Evolutionary conservation across 1,140 invertebrate species (phyloP).

Genomic region (Zaprionus nigranus): DNA sequence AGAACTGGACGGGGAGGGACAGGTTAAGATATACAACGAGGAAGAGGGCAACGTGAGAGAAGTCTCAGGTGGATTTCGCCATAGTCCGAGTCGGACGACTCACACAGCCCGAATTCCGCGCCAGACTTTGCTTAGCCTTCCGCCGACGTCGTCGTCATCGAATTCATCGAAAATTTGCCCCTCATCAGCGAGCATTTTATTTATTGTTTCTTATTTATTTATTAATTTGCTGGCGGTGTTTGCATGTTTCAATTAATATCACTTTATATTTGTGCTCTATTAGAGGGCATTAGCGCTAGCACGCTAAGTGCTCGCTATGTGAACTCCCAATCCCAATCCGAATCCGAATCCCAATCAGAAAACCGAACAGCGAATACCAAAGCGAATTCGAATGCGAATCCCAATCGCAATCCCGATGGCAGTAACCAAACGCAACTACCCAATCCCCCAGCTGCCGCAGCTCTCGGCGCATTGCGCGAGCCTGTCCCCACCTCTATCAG

Average conservation of each 20-base stretch:
- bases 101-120: background rate
- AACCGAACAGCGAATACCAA: background rate
- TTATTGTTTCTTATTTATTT: slow-evolving; percentile 23
- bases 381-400: background rate
- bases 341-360: background rate
- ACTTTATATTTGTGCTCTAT: slow-evolving; percentile 53
- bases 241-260: slow-evolving; percentile 76
- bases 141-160: slow-evolving; percentile 30
- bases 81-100: background rate
- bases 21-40: background rate
- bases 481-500: background rate
- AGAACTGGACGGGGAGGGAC: background rate
- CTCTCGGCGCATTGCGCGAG: background rate
- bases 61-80: slow-evolving; percentile 49
- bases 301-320: slow-evolving; percentile 60
- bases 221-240: slow-evolving; percentile 33
- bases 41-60: background rate
- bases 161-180: slow-evolving; percentile 36
- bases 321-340: slow-evolving; percentile 12
- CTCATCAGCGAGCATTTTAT: slow-evolving; percentile 25
- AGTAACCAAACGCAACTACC: no score
- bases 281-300: slow-evolving; percentile 68
- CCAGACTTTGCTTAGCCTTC: slow-evolving; percentile 71
- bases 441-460: background rate
- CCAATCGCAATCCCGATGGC: background rate